Base-by-base conservation (phyloP, 2,797 vertebrate species). In the Centropyge bicolor region DNA sequence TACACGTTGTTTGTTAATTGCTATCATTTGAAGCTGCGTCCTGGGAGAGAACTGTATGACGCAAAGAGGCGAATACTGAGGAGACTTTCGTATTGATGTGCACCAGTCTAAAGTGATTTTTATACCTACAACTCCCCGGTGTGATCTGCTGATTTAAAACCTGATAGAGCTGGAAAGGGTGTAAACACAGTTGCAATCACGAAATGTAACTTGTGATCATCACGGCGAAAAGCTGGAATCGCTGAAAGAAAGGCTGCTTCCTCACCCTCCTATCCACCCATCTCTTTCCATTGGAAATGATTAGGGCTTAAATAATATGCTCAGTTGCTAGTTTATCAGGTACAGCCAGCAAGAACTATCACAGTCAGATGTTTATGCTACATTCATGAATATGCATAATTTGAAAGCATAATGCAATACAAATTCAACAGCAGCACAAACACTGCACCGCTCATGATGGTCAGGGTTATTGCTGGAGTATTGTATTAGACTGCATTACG, bases 21-120 rank as follows among this genome's bases (percentile, higher is more conserved):
- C 46, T 55, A 27, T 73, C 11, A 81, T 81, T 51, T 67, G 10
- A 81, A 76, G 16, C 35, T 45, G 35, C 45, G 51, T 38, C 24
- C 19, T 55, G 5, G 38, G 40, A 27, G 35, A 45, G 3, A 77
- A 49, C 45, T 65, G 51, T 57, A 71, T 54, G 22, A 59, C 4
- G 4, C 12, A 46, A 51, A 64, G 22, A 45, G n/a, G 3, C 3
- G 49, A 77, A 59, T 3, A 63, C 20, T 20, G 10, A 24, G 1
- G 4, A 62, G 8, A 22, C 27, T 12, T 72, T 62, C 5, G 62
- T 14, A 60, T 59, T 22, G 31, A 70, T 48, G 8, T 20, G 3
- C 20, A 54, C 6, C 45, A 22, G 36, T 5, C 6, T 2, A 1
- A 38, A 41, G 22, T 13, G 13, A 59, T 54, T 60, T 31, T 63